Conservation (phyloP, 92 coral and sea anemone species). For the Anthopleura xanthogrammica region DNA sequence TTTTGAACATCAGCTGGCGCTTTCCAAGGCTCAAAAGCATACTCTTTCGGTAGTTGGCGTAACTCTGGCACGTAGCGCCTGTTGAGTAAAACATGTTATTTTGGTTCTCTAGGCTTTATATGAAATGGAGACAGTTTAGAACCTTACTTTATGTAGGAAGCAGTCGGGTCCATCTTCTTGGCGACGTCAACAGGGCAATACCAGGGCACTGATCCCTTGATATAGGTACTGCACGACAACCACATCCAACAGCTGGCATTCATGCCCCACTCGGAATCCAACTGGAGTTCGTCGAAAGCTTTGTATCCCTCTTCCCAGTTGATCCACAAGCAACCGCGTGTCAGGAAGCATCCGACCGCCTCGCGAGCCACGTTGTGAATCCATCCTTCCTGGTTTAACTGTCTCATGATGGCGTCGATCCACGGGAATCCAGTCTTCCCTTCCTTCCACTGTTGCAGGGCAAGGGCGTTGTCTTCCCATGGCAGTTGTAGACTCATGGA, state of each 20-base stretch:
- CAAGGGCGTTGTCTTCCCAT: too few species aligned
- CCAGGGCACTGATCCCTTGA: slow-evolving; percentile 52
- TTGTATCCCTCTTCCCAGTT: slow-evolving; percentile 89
- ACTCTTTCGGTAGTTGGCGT: slow-evolving; percentile 44
- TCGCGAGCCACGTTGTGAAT: slow-evolving; percentile 64
- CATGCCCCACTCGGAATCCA: slow-evolving; percentile 85
- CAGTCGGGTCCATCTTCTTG: slow-evolving; percentile 66
- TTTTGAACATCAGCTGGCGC: slow-evolving; percentile 67
- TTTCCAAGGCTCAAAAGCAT: slow-evolving; percentile 85
- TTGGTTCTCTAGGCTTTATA: too few species aligned
- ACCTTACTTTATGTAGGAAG: slow-evolving; percentile 64
- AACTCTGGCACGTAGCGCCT: slow-evolving; percentile 87
- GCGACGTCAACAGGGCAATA: slow-evolving; percentile 84
- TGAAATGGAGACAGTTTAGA: not conserved
- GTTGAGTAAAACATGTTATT: not conserved
- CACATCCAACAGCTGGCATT: slow-evolving; percentile 80
- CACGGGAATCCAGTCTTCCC: slow-evolving; percentile 86
- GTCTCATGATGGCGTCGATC: slow-evolving; percentile 88
- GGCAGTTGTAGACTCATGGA: slow-evolving; percentile 19
- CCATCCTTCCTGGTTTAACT: slow-evolving; percentile 80
- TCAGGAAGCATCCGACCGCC: slow-evolving; percentile 72
- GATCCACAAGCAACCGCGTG: slow-evolving; percentile 77
- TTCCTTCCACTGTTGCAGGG: slow-evolving; percentile 18
- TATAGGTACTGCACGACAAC: slow-evolving; percentile 71
- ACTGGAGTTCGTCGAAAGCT: slow-evolving; percentile 72